Evolutionary conservation across 1,140 invertebrate genomes (phyloP), one percentile per base, ranked within the genome.

Genomic region (Brachionus asplanchnoidis): DNA sequence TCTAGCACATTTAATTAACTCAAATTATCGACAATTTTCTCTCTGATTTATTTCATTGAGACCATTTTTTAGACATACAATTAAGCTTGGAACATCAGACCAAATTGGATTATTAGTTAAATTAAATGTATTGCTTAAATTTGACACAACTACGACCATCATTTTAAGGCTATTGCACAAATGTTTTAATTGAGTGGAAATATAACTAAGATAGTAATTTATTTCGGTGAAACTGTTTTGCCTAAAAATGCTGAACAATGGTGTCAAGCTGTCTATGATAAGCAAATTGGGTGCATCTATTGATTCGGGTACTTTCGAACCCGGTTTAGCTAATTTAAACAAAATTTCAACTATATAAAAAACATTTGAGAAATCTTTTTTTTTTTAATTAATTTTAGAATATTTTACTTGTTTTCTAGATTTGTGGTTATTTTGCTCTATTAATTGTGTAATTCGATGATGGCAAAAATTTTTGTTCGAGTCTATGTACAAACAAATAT

Each of bases 381-480:
- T n/a, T 46, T 46, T 77, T 50, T 11, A 77, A 28, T 77, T 77
- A 26, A 77, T 77, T 50, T 77, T 11, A 77, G 23, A 3, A 73
- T 40, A 7, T 42, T 42, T 17, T 4, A 20, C 42, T 73, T 73
- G 4, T 73, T 14, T 14, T 12, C 14, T 42, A 42, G n/a, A 14
- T 77, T 12, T 8, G 11, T 26, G n/a, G 14, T 14, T 7, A 40
- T 12, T 36, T 82, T 60, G 14, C 23, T 3, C 7, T 56, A 82
- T n/a, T 44, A 82, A 20, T 23, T 82, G 32, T 20, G 14, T 60
- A 8, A 82, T 60, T 60, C 79, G 11, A 44, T 65, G 50, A 44
- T 40, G n/a, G 26, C 79, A 82, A 65, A 82, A 82, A 68, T 82
- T 82, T 60, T 82, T 60, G 5, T 26, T 44, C 7, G 79, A 60